A percentile compares a stretch with the other conserved stretches of the same genome.
Evolutionary conservation across 2,888 invertebrate genomes (phyloP).

Genomic region (Lycophotia porphyrea): DNA sequence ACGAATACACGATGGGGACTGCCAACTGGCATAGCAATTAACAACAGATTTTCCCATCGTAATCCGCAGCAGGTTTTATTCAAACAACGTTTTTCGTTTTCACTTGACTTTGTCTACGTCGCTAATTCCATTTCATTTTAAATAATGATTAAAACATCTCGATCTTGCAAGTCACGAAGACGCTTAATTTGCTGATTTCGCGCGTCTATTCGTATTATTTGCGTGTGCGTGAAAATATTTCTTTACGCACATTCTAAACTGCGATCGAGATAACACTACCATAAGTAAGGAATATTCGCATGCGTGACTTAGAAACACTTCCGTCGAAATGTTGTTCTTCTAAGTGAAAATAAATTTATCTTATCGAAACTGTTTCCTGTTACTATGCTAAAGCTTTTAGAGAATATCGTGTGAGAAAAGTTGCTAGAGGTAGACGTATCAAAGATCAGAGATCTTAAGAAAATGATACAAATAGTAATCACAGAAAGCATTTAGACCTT

Average conservation of each 20-base stretch:
- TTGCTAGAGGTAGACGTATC: neutral
- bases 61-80: constrained; percentile 41
- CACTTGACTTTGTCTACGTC: constrained; percentile 48
- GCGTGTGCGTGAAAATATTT: constrained; percentile 46
- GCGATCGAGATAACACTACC: constrained; percentile 45
- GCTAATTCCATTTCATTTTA: constrained; percentile 52
- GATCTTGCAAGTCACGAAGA: constrained; percentile 49
- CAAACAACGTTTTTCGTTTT: constrained; percentile 44
- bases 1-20: constrained; percentile 43
- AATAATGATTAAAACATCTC: constrained; percentile 63
- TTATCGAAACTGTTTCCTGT: constrained; percentile 51
- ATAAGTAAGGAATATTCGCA: constrained; percentile 48
- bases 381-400: constrained; percentile 44
- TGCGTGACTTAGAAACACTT: constrained; percentile 47
- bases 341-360: constrained; percentile 40
- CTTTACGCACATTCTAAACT: constrained; percentile 56
- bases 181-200: constrained; percentile 53
- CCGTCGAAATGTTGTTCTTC: constrained; percentile 41
- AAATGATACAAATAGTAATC: neutral
- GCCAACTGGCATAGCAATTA: constrained; percentile 49
- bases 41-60: constrained; percentile 44
- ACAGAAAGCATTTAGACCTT: neutral
- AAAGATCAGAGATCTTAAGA: no score
- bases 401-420: constrained; percentile 5
- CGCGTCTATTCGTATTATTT: constrained; percentile 24